Base-by-base conservation (phyloP, 2,797 vertebrate genomes). In the Hylomyscus alleni region DNA sequence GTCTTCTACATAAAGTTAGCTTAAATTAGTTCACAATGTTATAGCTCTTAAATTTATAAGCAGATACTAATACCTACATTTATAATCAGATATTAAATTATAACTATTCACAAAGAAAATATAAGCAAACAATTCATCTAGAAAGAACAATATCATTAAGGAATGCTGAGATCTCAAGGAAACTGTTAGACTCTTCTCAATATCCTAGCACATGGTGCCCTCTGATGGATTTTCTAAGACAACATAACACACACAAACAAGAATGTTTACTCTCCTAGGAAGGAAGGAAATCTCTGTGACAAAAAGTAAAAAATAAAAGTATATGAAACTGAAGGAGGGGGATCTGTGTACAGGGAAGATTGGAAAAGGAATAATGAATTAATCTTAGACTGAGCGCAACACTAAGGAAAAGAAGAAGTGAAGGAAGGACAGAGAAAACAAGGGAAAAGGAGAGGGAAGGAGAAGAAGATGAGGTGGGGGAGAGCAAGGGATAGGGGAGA, bases 211-310 rank as follows among this genome's bases (percentile, higher is more conserved):
- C 56, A 67, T 88, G 76, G 76, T 88, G 83, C 83, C 83, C 54
- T 95, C 89, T 91, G 84, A 92, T 92, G 94, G 75, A 82, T 88
- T 47, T 88, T 75, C 40, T 87, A 88, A 58, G 37, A 58, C 47
- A 82, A 88, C 5, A 87, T 65, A 88, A 47, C 29, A 73, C 4
- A 75, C 31, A 56, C 72, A 44, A 62, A 24, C 44, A 82, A 60
- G 14, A 50, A 73, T 52, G 54, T 69, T 88, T 54, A 82, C 47
- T 91, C 24, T 77, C 37, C 34, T 76, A 40, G n/a, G 37, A 60
- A 92, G 50, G 56, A 52, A 75, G 67, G 54, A 73, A 87, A 91
- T 17, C 15, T 75, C 26, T 82, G 22, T 62, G 29, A 76, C 37
- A 73, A 26, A 78, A 58, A 54, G 3, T 15, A 56, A 56, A 29